A percentile compares a stretch with the other conserved stretches of the same genome.
Evolutionary conservation across 1,140 invertebrate species (phyloP).

Genomic region (Sinella curviseta): DNA sequence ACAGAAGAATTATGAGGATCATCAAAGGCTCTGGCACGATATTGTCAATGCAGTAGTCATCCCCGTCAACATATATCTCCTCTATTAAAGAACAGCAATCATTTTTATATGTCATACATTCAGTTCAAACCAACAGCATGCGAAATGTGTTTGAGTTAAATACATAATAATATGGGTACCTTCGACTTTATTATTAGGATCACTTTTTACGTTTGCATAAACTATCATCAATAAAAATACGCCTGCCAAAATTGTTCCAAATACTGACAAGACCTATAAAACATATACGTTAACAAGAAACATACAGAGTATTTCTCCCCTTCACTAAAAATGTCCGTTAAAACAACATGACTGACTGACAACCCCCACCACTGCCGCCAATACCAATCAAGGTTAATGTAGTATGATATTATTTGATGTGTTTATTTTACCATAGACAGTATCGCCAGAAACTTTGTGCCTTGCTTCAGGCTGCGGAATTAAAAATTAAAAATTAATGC

Average conservation of each 20-base stretch:
- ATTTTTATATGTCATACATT: too few species aligned
- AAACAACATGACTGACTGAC: too few species aligned
- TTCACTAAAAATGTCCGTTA: too few species aligned
- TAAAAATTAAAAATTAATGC: neutral
- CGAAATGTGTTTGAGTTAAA: neutral
- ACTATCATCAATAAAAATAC: neutral
- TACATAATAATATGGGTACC: too few species aligned
- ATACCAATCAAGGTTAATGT: too few species aligned
- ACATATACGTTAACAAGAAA: neutral
- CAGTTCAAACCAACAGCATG: neutral
- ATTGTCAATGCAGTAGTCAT: conserved; percentile 1
- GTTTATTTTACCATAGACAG: conserved; percentile 15
- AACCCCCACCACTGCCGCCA: too few species aligned
- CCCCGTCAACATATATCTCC: neutral
- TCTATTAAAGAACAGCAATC: neutral
- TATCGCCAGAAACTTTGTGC: conserved; percentile 19
- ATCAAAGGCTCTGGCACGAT: neutral
- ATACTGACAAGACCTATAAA: neutral
- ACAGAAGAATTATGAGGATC: neutral
- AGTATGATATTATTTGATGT: too few species aligned
- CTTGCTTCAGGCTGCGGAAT: conserved; percentile 1
- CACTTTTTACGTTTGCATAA: neutral
- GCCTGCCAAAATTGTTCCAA: neutral
- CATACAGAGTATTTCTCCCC: too few species aligned
- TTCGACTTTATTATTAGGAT: neutral